A percentile compares a stretch with the other conserved stretches of the same genome.
Evolutionary conservation across 2,888 invertebrate species (phyloP).

Genomic region (Tenthredo mesomela): DNA sequence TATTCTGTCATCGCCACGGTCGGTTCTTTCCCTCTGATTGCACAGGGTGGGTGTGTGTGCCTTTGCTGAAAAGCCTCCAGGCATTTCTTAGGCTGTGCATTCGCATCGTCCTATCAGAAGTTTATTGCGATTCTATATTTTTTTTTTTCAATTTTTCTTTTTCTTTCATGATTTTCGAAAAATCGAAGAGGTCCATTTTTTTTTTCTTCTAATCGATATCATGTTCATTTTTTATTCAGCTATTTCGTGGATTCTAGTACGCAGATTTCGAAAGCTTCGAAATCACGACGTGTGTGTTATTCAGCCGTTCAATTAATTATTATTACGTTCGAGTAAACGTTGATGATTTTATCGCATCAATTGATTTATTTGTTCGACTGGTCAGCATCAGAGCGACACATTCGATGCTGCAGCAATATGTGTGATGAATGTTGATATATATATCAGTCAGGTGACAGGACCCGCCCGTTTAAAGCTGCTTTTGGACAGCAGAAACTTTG

Average conservation of each 20-base stretch:
- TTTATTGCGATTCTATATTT: not conserved
- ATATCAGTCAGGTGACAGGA: not conserved
- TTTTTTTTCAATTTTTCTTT: constrained; percentile 1
- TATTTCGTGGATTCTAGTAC: not conserved
- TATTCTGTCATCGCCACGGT: constrained; percentile 23
- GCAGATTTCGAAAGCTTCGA: too few relatives aligned
- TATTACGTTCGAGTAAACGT: constrained; percentile 49
- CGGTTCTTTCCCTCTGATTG: constrained; percentile 25
- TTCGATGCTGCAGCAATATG: not conserved
- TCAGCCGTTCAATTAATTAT: constrained; percentile 28
- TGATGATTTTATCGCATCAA: constrained; percentile 49
- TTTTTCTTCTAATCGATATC: not conserved
- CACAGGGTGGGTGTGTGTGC: constrained; percentile 38
- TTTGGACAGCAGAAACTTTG: not conserved
- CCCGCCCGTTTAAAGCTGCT: not conserved
- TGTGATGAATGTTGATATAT: too few relatives aligned
- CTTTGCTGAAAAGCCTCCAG: constrained; percentile 31
- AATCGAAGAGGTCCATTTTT: not conserved
- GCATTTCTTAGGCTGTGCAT: not conserved
- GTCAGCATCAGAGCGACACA: constrained; percentile 10
- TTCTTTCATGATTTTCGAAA: not conserved
- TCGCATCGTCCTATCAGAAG: not conserved
- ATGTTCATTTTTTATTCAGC: not conserved
- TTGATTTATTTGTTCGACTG: constrained; percentile 54
- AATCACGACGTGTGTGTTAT: not conserved